phyloP scores from a whole-genome alignment of 1,140 invertebrate species.

The Potamilus streckersoni region DNA sequence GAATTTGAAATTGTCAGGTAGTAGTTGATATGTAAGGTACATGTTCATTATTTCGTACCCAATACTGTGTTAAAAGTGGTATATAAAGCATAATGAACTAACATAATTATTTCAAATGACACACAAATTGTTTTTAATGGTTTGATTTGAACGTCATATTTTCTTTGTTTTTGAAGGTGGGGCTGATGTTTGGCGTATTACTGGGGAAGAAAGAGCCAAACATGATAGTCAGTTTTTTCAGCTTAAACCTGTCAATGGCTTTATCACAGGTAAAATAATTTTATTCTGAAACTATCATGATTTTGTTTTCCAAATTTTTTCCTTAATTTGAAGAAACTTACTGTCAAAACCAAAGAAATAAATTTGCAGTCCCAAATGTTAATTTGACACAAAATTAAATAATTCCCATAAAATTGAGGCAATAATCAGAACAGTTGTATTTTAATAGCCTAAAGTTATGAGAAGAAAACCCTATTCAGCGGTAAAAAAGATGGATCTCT shows the following conservation, averaged over 20 bases:
- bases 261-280: conserved; percentile 67
- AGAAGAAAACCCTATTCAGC: background rate
- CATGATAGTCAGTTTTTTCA: conserved; percentile 93
- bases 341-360: background rate
- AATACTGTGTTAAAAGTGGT: no score
- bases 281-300: background rate
- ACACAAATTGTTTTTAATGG: background rate
- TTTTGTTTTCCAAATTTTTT: background rate
- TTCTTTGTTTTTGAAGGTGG: conserved; percentile 21
- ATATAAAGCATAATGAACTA: no score
- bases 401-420: background rate
- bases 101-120: background rate
- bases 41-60: no score
- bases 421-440: background rate
- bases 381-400: background rate
- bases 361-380: background rate
- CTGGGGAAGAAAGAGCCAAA: conserved; percentile 85
- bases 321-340: background rate
- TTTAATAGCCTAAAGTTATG: no score
- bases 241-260: conserved; percentile 87
- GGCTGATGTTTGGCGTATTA: conserved; percentile 87
- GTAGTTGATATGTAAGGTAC: no score
- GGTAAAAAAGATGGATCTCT: background rate
- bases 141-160: background rate
- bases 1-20: no score